Evolutionary conservation across 2,113 vertebrate species (phyloP), one percentile per base, ranked within the genome.

Genomic region (Crypturellus undulatus): DNA sequence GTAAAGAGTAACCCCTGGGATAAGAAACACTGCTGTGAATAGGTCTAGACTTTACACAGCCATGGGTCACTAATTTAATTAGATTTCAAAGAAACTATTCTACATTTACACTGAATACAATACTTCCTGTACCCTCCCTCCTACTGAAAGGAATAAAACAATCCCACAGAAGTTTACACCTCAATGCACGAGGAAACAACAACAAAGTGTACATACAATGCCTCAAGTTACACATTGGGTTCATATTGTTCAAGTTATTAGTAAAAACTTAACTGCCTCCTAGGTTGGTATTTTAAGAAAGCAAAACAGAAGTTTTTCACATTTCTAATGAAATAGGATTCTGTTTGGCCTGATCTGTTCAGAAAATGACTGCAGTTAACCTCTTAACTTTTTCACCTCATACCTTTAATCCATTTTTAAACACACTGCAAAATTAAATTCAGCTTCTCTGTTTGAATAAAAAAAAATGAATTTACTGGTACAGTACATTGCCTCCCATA

Each of bases 21-120:
- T 85, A 93, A 95, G 82, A 91, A 92, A 89, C 60, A 72, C 54
- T 93, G 59, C 77, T 90, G 60, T 96, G 93, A 97, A 97, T 95
- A 93, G 87, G 95, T 94, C 96, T 96, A 97, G 96, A 97, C 97
- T 97, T 96, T 94, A 93, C 92, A 96, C 82, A 95, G 96, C 93
- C 91, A 97, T 84, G 96, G 93, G 92, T 97, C 96, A 96, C 92
- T 96, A 97, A 97, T 96, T 96, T 96, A 97, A 97, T 97, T 97
- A 97, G 90, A 96, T 97, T 98, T 98, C 94, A 97, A 98, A 97
- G 96, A 94, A 85, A 91, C 89, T 92, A 90, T 85, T 94, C 93
- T 95, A 95, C 96, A 90, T 97, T 97, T 97, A 96, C 94, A 92
- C 78, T 88, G 95, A 97, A 97, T 87, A 96, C 96, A 96, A 97